Evolutionary conservation across 1,140 invertebrate genomes (phyloP), one percentile per base, ranked within the genome.

Genomic region (Heliconius congener): DNA sequence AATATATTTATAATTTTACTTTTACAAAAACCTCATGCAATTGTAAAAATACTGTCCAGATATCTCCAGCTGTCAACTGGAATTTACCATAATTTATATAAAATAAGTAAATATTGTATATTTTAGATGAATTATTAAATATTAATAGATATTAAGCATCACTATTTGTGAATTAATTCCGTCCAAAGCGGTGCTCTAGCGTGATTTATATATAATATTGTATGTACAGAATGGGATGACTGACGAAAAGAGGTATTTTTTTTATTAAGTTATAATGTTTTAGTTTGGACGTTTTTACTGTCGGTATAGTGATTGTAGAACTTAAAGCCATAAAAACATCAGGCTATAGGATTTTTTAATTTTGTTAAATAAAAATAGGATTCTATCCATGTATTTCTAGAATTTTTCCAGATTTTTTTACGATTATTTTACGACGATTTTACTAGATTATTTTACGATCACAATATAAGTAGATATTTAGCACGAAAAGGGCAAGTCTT

Each of bases 41-140:
- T 27, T 23, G 60, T 66, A 66, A n/a, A 27, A 27, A 57, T n/a
- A 57, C 42, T 46, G 42, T 57, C 50, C 50, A 57, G 55, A 57
- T 57, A 23, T 5, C n/a, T 57, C 55, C 55, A 23, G 55, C 55
- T 57, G 55, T 57, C 19, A 66, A 66, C n/a, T 66, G 23, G 60
- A 27, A 27, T 13, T 30, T 66, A 66, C 60, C 60, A 66, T 66
- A 66, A 66, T 57, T n/a, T 57, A 57, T 57, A 52, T 52, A n/a
- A n/a, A 23, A 57, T 66, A 66, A 66, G 23, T 66, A 66, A 23
- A 66, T 27, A 66, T 66, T 66, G 60, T 66, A 66, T 66, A 66
- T 66, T 66, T 66, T 66, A 66, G 60, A 66, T 30, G 23, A 66
- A 66, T 66, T 66, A 11, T 13, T 66, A 52, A 27, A 66, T 66